Base-by-base conservation (phyloP, 2,113 vertebrate genomes). In the Lonchura striata region DNA sequence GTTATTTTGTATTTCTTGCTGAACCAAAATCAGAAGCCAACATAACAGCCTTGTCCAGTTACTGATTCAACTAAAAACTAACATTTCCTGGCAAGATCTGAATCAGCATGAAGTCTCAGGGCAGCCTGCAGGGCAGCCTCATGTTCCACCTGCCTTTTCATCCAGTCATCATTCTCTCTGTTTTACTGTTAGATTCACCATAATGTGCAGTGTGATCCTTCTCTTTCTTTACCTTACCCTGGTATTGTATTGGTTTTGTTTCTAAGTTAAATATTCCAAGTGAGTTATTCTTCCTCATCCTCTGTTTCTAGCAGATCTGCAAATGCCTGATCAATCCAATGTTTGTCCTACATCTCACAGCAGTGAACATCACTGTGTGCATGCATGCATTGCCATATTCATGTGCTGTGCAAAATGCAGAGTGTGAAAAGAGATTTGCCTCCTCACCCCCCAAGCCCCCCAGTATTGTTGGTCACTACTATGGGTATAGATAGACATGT, bases 11-110 rank as follows among this genome's bases (percentile, higher is more conserved):
- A 86, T 21, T 61, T 11, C 12, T 91, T 88, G 24, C 18, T 69
- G 56, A 91, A 77, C 7, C 7, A 33, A 83, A 89, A 81, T 46
- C 54, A 81, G 77, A 74, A 86, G 80, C 42, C 68, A 84, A 19
- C 50, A 31, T 50, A 82, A 56, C 47, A 65, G 35, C 31, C 23
- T 86, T 83, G 86, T 84, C 77, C 72, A 63, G 44, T 66, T 91
- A 86, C 72, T 81, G 72, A 78, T 91, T 84, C 42, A 92, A 89
- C 65, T 70, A 5, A 78, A 92, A 96, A 86, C 60, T 92, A 92
- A 78, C 77, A 92, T 91, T 54, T 91, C 91, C 86, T 86, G 83
- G 72, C 68, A 94, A 82, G 39, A 63, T 59, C n/a, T 75, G 84
- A 87, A 86, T 47, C 86, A 91, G 84, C 86, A 84, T 54, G 81